Percentiles rank a stretch among this genome's conserved stretches.
phyloP scores from a whole-genome alignment of 1,140 invertebrate species.

The Bombus consobrinus region DNA sequence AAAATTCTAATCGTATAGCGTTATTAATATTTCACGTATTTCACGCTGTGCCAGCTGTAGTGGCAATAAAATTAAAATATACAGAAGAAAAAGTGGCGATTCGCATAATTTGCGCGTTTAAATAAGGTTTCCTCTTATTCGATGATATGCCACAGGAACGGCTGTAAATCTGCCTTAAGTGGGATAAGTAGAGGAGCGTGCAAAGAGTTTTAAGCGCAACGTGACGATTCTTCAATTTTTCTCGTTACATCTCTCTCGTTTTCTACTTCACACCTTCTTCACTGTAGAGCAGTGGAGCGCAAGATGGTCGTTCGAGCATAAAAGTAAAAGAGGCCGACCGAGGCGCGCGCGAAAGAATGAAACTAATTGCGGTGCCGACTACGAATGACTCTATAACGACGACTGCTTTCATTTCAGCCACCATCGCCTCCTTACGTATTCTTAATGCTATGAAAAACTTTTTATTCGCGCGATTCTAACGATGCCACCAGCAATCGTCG shows the following conservation, averaged over 20 bases:
- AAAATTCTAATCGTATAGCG: too few relatives aligned
- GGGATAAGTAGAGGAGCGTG: background rate
- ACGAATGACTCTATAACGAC: slow-evolving; percentile 56
- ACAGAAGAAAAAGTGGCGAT: background rate
- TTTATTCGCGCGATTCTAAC: slow-evolving; percentile 61
- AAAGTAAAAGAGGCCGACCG: slow-evolving; percentile 55
- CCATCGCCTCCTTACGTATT: slow-evolving; percentile 48
- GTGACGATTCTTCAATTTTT: slow-evolving; percentile 68
- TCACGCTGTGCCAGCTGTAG: background rate
- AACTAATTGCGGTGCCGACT: slow-evolving; percentile 75
- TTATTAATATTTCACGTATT: too few relatives aligned
- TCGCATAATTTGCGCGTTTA: background rate
- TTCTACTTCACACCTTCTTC: slow-evolving; percentile 28
- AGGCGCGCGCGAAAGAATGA: slow-evolving; percentile 70
- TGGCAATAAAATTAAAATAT: background rate
- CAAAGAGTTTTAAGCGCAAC: slow-evolving; percentile 23
- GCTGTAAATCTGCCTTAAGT: slow-evolving; percentile 3
- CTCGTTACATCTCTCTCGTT: slow-evolving; percentile 61
- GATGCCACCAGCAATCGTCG: slow-evolving; percentile 53
- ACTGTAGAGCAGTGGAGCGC: slow-evolving; percentile 5
- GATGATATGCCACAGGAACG: background rate
- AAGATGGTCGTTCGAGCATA: slow-evolving; percentile 25
- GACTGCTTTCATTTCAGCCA: background rate
- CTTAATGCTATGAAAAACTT: slow-evolving; percentile 57
- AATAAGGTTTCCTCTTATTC: background rate